Conservation (phyloP, 64 coral and sea anemone genomes). For the Stichodactyla mertensii region DNA sequence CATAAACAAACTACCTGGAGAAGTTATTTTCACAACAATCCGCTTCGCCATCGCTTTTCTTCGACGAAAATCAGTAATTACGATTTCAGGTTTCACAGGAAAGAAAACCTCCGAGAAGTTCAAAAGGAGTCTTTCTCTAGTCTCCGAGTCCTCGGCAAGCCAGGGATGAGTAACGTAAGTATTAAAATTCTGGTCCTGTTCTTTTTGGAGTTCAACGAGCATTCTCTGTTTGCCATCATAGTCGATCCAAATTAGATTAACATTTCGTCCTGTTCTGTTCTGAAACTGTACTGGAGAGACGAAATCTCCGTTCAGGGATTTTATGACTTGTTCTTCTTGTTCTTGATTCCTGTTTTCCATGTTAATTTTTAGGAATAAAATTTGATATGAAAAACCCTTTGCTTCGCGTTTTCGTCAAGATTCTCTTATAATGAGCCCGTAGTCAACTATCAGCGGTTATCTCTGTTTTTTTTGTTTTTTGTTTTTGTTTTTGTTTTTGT, state of each 20-base stretch:
- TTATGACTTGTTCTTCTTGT: slow-evolving; percentile 15
- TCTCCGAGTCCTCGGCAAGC: slow-evolving; percentile 68
- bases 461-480: background rate
- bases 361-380: background rate
- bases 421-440: background rate
- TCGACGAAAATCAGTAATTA: slow-evolving; percentile 7
- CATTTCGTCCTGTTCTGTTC: slow-evolving; percentile 63
- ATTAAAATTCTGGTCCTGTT: slow-evolving; percentile 28
- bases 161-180: slow-evolving; percentile 85
- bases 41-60: slow-evolving; percentile 38
- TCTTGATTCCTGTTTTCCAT: background rate
- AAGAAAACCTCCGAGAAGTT: slow-evolving; percentile 68
- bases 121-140: slow-evolving; percentile 62
- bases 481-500: too few relatives aligned
- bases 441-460: background rate
- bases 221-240: slow-evolving; percentile 43
- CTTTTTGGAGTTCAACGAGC: slow-evolving; percentile 1
- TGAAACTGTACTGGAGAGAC: slow-evolving; percentile 57
- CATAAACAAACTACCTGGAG: slow-evolving; percentile 31
- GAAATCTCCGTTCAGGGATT: slow-evolving; percentile 1
- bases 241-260: slow-evolving; percentile 69
- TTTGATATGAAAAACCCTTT: background rate
- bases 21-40: slow-evolving; percentile 52
- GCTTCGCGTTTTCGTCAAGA: background rate
- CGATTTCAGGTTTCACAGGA: slow-evolving; percentile 61